These are phyloP conservation scores for Muntiacus muntjak DNA, from an alignment of 2,113 vertebrate species.

Conservation along the genomic window DNA sequence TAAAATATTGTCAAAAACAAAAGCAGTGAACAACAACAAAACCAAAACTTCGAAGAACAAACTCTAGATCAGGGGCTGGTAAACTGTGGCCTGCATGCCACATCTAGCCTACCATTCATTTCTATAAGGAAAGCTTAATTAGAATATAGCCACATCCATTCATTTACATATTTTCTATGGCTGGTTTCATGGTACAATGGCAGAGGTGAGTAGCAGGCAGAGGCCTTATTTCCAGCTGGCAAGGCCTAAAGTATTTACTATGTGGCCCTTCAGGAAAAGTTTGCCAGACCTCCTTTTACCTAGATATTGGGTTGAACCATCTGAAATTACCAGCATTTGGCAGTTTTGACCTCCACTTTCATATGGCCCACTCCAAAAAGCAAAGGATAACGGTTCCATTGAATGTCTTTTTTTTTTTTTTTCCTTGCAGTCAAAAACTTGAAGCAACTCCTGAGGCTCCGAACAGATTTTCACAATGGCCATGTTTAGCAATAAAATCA, in stretches of 20 bases:
- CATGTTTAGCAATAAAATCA: not conserved
- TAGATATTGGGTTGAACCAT: not conserved
- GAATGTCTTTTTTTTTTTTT: not conserved
- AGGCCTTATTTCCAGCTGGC: not conserved
- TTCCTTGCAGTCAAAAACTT: not conserved
- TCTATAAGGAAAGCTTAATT: constrained; percentile 18
- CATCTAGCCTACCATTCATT: not conserved
- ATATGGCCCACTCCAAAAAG: constrained; percentile 8
- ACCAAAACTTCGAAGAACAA: not conserved
- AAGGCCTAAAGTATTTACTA: not conserved
- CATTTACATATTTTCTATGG: not conserved
- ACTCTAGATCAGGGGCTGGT: not conserved
- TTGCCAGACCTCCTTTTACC: not conserved
- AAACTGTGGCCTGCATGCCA: not conserved
- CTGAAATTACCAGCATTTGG: not conserved
- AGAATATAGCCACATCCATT: not conserved
- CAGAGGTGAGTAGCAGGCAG: not conserved
- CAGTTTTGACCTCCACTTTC: not conserved
- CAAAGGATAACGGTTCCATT: not conserved
- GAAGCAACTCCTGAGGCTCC: not conserved
- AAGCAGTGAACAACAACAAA: not conserved
- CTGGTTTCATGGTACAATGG: not conserved
- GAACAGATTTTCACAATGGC: not conserved
- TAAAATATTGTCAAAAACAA: not conserved
- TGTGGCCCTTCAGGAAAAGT: not conserved